Base-by-base conservation (phyloP, 2,888 invertebrate species). In the Melieria crassipennis region DNA sequence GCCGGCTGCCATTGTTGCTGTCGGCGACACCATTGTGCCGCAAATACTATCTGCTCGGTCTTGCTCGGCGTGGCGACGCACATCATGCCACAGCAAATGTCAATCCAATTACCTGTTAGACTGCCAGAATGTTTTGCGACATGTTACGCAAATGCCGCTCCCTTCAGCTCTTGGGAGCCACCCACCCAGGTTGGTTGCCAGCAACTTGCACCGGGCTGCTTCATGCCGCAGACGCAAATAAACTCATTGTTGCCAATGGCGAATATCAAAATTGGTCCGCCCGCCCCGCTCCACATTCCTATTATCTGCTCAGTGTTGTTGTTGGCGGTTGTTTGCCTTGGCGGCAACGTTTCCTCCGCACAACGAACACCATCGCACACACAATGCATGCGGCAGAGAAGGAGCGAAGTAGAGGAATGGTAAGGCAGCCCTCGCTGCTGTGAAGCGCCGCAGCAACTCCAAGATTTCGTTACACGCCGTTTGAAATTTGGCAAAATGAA, bases 91-190 rank as follows among this genome's bases (percentile, higher is more conserved):
- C 83, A 80, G 79, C 79, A 83, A 83, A 83, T 84, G 84, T 84
- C 84, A 83, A 83, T 84, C 83, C 84, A 83, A 83, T 83, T 83
- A 83, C 82, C 82, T 82, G 81, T 79, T 82, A 78, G 82, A 81
- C 78, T 78, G 77, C 79, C 76, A 80, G 80, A 82, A 81, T 83
- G 81, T 79, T 80, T 83, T 80, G 82, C 83, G 83, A 82, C 82
- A 82, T 81, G 81, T 81, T 81, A 79, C 81, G 81, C 79, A 82
- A 65, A 65, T 56, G 52, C 61, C 52, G 61, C 61, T 45, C 55
- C 48, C 61, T 48, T 13, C 7, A 43, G 60, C n/a, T 9, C 30
- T 5, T 13, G 11, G 42, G n/a, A 42, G 43, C 43, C 30, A 30
- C 30, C 30, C 30, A 30, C 30, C 30, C 30, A 30, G 30, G 30